These are phyloP conservation scores for Drosophila prosaltans DNA, from an alignment of 1,140 invertebrate species.

Conservation along the genomic window DNA sequence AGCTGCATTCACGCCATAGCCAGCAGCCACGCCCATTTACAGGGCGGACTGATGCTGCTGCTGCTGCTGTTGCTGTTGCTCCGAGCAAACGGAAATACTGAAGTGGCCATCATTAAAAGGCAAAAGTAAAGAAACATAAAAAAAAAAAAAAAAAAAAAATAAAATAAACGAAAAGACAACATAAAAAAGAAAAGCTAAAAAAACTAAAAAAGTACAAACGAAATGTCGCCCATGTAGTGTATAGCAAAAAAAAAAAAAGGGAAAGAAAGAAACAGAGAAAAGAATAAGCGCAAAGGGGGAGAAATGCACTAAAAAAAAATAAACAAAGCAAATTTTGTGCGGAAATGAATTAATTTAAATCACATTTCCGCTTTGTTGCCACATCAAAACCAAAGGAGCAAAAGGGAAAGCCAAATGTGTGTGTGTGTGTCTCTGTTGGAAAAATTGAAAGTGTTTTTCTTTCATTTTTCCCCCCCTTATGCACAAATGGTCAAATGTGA, in stretches of 20 bases:
- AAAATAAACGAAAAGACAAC: slow-evolving; percentile 15
- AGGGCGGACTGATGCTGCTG: slow-evolving; percentile 27
- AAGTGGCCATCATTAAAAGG: slow-evolving; percentile 76
- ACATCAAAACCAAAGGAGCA: slow-evolving; percentile 53
- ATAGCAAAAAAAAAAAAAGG: neutral
- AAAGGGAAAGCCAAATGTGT: slow-evolving; percentile 38
- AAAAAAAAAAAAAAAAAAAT: slow-evolving; percentile 18
- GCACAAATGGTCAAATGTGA: slow-evolving; percentile 2
- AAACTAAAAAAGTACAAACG: slow-evolving; percentile 5
- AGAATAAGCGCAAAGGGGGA: neutral
- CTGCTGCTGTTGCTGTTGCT: slow-evolving; percentile 28
- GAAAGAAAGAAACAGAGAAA: neutral
- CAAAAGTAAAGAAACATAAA: slow-evolving; percentile 46
- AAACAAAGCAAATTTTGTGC: slow-evolving; percentile 35
- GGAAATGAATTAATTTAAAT: slow-evolving; percentile 82
- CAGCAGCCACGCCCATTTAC: slow-evolving; percentile 26
- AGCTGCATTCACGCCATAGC: slow-evolving; percentile 71
- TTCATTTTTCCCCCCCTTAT: neutral
- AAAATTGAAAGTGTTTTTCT: slow-evolving; percentile 10
- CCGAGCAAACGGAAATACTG: slow-evolving; percentile 56
- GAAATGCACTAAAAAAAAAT: neutral
- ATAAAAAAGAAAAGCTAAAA: slow-evolving; percentile 6
- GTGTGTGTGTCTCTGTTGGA: neutral
- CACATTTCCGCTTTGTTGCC: slow-evolving; percentile 75
- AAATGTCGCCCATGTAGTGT: slow-evolving; percentile 5